Conservation (phyloP, 2,888 invertebrate genomes). For the Parnassius orleans region DNA sequence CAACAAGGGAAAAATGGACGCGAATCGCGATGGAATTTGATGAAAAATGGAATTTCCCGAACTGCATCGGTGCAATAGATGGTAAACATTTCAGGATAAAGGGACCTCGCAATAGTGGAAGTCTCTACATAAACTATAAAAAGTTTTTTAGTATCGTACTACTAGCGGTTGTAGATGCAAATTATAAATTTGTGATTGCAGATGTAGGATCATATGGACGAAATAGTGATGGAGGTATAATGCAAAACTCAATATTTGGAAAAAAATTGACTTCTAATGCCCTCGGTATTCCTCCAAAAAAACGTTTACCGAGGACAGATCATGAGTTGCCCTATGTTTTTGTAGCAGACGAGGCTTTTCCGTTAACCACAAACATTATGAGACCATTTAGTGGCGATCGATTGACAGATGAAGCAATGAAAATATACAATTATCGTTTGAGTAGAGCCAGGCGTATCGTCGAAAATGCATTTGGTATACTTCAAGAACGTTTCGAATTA, state of each 20-base stretch:
- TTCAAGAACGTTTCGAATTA: slow-evolving; percentile 23
- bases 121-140: slow-evolving; percentile 31
- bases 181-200: slow-evolving; percentile 34
- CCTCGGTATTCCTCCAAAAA: slow-evolving; percentile 34
- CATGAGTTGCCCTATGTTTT: slow-evolving; percentile 30
- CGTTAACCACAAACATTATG: slow-evolving; percentile 30
- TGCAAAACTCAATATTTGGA: too few species aligned
- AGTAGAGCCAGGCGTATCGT: slow-evolving; percentile 25
- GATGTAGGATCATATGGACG: slow-evolving; percentile 35
- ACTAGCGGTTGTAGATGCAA: slow-evolving; percentile 33
- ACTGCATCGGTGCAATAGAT: too few species aligned
- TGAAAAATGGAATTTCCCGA: too few species aligned
- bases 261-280: slow-evolving; percentile 23
- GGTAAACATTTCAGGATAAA: too few species aligned
- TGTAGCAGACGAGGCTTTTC: slow-evolving; percentile 29
- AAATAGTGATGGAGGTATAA: slow-evolving; percentile 36
- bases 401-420: too few species aligned
- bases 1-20: too few species aligned
- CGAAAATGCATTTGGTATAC: slow-evolving; percentile 25
- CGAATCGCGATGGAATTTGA: too few species aligned
- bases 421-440: slow-evolving; percentile 22
- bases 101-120: slow-evolving; percentile 24
- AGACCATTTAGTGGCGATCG: slow-evolving; percentile 32
- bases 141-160: slow-evolving; percentile 32
- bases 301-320: slow-evolving; percentile 29